These are phyloP conservation scores for Chloebia gouldiae DNA, from an alignment of 2,113 vertebrate species.

Conservation along the genomic window DNA sequence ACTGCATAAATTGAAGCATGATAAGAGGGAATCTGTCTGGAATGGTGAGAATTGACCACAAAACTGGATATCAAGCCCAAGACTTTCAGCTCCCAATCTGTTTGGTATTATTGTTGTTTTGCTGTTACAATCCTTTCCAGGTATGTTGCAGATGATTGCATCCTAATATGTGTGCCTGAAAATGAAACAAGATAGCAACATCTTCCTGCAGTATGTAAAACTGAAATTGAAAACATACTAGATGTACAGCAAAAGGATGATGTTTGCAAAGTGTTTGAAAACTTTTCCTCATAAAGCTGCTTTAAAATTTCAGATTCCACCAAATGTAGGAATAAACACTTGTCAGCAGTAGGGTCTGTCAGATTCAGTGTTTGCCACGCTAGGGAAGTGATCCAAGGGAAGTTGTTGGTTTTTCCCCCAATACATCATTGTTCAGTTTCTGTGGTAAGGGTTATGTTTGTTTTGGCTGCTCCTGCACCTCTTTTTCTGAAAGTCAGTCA, in stretches of 20 bases:
- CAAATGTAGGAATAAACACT: background rate
- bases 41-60: background rate
- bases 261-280: background rate
- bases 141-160: slow-evolving; percentile 24
- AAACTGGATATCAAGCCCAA: background rate
- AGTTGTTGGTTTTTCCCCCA: background rate
- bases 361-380: background rate
- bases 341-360: background rate
- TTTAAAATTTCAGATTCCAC: background rate
- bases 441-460: background rate
- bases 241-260: background rate
- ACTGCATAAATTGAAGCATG: background rate
- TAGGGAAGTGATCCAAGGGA: background rate
- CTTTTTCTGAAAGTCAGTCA: background rate
- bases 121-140: background rate
- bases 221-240: background rate
- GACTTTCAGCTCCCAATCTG: background rate
- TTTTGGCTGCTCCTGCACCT: background rate
- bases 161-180: background rate
- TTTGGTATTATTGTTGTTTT: background rate
- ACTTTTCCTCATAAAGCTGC: background rate
- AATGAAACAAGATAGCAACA: slow-evolving; percentile 23
- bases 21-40: background rate
- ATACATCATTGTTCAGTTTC: background rate
- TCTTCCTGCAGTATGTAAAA: background rate